phyloP scores from a whole-genome alignment of 2,888 invertebrate species.

The Leptogaster cylindrica region DNA sequence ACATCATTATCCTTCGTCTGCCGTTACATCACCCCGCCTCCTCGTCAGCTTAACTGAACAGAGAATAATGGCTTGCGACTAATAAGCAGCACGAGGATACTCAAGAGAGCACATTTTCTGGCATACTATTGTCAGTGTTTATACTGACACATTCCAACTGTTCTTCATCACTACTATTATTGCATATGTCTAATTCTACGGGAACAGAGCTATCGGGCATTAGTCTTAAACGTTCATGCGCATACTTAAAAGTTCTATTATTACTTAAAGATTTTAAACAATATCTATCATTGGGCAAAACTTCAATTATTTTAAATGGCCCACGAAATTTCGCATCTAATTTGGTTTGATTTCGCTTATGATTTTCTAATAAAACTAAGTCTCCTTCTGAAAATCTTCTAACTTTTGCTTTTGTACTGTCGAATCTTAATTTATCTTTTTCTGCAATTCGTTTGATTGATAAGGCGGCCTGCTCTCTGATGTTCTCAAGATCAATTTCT shows the following conservation, averaged over 20 bases:
- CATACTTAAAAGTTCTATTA: not conserved
- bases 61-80: too few relatives aligned
- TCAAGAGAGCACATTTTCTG: too few relatives aligned
- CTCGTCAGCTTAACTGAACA: too few relatives aligned
- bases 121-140: too few relatives aligned
- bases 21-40: too few relatives aligned
- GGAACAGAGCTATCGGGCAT: not conserved
- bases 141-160: too few relatives aligned
- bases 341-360: slow-evolving; percentile 1
- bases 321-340: not conserved
- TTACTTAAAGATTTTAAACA: not conserved
- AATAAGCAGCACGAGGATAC: too few relatives aligned
- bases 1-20: too few relatives aligned
- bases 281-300: not conserved
- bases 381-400: not conserved
- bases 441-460: not conserved
- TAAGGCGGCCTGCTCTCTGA: not conserved
- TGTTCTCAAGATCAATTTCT: not conserved
- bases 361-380: not conserved
- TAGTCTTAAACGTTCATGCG: not conserved
- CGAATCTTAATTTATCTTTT: not conserved
- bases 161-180: not conserved
- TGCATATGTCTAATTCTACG: not conserved
- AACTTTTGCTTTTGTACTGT: not conserved
- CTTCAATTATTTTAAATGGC: not conserved